phyloP scores from a whole-genome alignment of 2,797 vertebrate genomes.

The Tadarida brasiliensis region DNA sequence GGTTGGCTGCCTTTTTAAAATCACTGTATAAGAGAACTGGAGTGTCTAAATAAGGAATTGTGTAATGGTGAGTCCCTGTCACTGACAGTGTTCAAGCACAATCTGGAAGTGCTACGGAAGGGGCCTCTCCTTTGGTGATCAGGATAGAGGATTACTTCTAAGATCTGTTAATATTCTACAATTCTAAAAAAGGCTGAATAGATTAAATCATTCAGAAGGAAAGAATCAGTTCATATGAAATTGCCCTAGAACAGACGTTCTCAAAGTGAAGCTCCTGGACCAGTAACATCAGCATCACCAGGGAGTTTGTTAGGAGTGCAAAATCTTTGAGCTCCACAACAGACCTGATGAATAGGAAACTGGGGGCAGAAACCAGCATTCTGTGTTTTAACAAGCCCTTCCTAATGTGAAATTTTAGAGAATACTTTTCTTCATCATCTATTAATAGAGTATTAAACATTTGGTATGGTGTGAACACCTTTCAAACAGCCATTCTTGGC shows the following conservation, averaged over 20 bases:
- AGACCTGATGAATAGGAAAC: not conserved
- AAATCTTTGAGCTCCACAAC: not conserved
- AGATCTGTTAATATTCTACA: not conserved
- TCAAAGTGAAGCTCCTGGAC: not conserved
- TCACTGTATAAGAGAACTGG: not conserved
- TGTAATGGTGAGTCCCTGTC: slow-evolving; percentile 7
- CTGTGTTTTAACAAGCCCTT: not conserved
- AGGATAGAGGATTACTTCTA: not conserved
- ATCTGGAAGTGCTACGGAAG: not conserved
- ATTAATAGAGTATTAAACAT: slow-evolving; percentile 34
- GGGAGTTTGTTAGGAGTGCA: not conserved
- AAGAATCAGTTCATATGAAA: slow-evolving; percentile 45
- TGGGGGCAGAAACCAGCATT: not conserved
- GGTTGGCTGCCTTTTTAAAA: slow-evolving; percentile 46
- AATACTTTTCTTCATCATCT: not conserved
- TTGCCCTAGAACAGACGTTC: not conserved
- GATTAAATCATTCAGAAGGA: slow-evolving; percentile 33
- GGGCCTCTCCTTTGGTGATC: not conserved
- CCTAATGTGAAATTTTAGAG: slow-evolving; percentile 18
- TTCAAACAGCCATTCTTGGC: slow-evolving; percentile 27
- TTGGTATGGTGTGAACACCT: not conserved
- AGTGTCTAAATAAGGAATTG: not conserved
- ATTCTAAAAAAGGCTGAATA: not conserved
- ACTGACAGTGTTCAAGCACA: not conserved
- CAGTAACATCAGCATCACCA: not conserved